A percentile compares a stretch with the other conserved stretches of the same genome.
These are phyloP conservation scores for Pasiphila rectangulata DNA, from an alignment of 2,888 invertebrate genomes.

Conservation along the genomic window DNA sequence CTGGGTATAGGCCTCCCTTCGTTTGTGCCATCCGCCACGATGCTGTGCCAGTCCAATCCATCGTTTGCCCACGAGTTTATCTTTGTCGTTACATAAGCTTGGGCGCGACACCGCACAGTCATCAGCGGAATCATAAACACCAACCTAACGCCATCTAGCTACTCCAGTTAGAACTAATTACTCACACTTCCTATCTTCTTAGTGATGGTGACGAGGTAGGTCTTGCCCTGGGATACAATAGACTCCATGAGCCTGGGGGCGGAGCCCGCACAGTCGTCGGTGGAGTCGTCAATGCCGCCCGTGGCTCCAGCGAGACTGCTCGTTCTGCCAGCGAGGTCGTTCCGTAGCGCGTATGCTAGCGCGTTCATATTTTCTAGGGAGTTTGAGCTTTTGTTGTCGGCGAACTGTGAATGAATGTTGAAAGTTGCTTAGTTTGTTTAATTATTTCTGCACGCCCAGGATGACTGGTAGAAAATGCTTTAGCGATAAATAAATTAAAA, in stretches of 20 bases:
- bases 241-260: conserved; percentile 71
- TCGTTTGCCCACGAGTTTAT: no score
- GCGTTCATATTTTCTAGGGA: conserved; percentile 60
- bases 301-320: conserved; percentile 35
- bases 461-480: neutral
- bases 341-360: conserved; percentile 50
- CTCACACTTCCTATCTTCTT: conserved; percentile 71
- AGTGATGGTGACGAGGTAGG: conserved; percentile 67
- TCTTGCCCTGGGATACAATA: conserved; percentile 68
- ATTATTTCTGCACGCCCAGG: no score
- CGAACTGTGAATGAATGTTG: conserved; percentile 38
- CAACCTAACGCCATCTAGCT: neutral
- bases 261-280: conserved; percentile 43
- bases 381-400: conserved; percentile 60
- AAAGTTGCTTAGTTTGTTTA: neutral
- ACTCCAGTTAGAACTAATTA: conserved; percentile 21
- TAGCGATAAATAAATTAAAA: no score
- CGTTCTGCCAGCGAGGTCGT: conserved; percentile 38
- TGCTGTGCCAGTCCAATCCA: no score
- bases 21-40: no score
- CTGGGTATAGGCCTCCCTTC: no score
- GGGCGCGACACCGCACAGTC: neutral
- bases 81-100: neutral
- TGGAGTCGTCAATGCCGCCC: conserved; percentile 36
- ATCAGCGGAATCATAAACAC: neutral